Percentiles rank a stretch among this genome's conserved stretches.
These are phyloP conservation scores for Philereme transversata DNA, from an alignment of 2,888 invertebrate genomes.

Conservation along the genomic window DNA sequence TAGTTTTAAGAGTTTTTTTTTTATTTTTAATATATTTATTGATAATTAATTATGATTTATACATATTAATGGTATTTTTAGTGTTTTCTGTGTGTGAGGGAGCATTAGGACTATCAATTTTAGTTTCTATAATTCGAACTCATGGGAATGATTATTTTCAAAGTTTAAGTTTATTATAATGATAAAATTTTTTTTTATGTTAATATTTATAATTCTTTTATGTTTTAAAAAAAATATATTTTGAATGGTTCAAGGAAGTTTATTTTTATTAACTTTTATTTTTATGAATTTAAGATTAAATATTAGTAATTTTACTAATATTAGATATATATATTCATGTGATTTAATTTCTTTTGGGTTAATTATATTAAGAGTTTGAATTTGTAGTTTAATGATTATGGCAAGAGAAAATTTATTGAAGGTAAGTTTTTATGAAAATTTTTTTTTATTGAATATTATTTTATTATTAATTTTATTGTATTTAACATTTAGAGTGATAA, in stretches of 20 bases:
- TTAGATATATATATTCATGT: constrained; percentile 73
- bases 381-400: constrained; percentile 84
- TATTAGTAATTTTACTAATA: constrained; percentile 60
- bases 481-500: constrained; percentile 82
- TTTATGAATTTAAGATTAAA: constrained; percentile 69
- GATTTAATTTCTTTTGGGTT: constrained; percentile 82
- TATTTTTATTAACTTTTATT: constrained; percentile 78
- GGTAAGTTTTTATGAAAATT: constrained; percentile 68
- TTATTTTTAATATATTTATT: constrained; percentile 74
- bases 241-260: constrained; percentile 80
- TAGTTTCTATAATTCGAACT: constrained; percentile 85
- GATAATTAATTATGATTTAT: constrained; percentile 73
- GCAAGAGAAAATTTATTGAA: constrained; percentile 79
- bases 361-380: constrained; percentile 84
- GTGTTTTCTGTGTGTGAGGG: constrained; percentile 87
- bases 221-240: constrained; percentile 78
- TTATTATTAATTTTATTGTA: constrained; percentile 81
- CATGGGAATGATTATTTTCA: constrained; percentile 87
- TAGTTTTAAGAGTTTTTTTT: constrained; percentile 83
- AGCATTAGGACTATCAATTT: constrained; percentile 85
- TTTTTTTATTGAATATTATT: constrained; percentile 81
- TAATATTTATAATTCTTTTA: constrained; percentile 78
- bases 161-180: constrained; percentile 82
- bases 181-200: constrained; percentile 81
- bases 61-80: constrained; percentile 85